Conservation (phyloP, 2,888 invertebrate species). For the Cinara cedri region DNA sequence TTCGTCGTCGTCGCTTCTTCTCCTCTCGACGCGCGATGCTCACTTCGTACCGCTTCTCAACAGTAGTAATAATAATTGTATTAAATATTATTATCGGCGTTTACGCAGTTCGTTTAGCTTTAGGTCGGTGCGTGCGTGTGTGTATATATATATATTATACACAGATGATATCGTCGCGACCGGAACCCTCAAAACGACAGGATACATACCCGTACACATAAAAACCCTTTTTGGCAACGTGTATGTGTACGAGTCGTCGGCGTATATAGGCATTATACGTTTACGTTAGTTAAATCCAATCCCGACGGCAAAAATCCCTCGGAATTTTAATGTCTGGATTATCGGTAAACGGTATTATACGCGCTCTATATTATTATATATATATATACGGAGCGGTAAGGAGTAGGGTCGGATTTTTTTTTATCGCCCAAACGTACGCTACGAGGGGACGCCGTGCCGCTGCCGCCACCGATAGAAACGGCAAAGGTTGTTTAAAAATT, state of each 20-base stretch:
- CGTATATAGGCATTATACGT: too few species aligned
- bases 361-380: background rate
- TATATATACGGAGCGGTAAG: background rate
- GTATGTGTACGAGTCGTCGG: background rate
- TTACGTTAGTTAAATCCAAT: slow-evolving; percentile 35
- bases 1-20: too few species aligned
- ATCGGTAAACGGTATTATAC: slow-evolving; percentile 44
- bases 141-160: too few species aligned
- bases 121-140: too few species aligned
- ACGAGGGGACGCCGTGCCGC: slow-evolving; percentile 15
- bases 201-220: background rate
- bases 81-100: too few species aligned
- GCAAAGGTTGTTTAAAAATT: slow-evolving; percentile 54
- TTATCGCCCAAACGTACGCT: slow-evolving; percentile 24
- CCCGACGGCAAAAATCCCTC: slow-evolving; percentile 27
- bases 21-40: too few species aligned
- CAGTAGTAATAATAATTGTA: too few species aligned
- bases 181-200: slow-evolving; percentile 19
- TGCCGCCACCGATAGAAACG: slow-evolving; percentile 19
- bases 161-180: slow-evolving; percentile 5
- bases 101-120: too few species aligned
- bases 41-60: too few species aligned
- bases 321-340: slow-evolving; percentile 53
- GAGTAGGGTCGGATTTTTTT: slow-evolving; percentile 22
- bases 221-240: background rate